Evolutionary conservation across 2,888 invertebrate species (phyloP).

Genomic region (Holacanthella duospinosa): DNA sequence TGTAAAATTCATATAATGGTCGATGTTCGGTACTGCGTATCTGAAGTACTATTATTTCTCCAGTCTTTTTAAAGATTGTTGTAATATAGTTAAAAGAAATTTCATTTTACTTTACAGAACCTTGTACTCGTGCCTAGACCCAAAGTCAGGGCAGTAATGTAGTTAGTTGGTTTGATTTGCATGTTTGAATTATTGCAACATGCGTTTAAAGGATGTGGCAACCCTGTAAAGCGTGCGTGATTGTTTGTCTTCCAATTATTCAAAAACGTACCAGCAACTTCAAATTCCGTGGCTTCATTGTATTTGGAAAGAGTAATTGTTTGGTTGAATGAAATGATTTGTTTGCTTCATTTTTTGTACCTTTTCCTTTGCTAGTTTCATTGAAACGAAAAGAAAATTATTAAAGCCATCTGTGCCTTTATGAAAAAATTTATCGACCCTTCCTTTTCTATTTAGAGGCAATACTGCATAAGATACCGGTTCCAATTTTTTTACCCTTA

Average conservation of each 20-base stretch:
- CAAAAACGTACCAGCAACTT: too few species aligned
- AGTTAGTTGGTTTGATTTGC: neutral
- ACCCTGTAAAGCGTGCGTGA: neutral
- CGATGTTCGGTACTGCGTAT: neutral
- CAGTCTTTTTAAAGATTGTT: neutral
- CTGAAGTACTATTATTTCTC: neutral
- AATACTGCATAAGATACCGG: neutral
- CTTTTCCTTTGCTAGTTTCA: neutral
- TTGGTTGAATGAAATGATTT: neutral
- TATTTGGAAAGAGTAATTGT: neutral
- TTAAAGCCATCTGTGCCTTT: neutral
- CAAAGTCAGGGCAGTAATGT: neutral
- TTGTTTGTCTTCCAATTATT: neutral
- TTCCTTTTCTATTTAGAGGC: neutral
- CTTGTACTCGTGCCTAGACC: neutral
- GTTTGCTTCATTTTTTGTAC: neutral
- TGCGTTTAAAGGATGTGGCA: neutral
- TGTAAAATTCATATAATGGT: neutral
- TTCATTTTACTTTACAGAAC: neutral
- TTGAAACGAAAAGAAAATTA: neutral
- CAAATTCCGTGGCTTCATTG: too few species aligned
- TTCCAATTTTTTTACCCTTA: neutral
- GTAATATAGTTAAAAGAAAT: neutral
- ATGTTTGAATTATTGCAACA: neutral
- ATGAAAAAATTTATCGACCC: neutral